Evolutionary conservation across 2,888 invertebrate species (phyloP).

Genomic region (Xanthia icteritia): DNA sequence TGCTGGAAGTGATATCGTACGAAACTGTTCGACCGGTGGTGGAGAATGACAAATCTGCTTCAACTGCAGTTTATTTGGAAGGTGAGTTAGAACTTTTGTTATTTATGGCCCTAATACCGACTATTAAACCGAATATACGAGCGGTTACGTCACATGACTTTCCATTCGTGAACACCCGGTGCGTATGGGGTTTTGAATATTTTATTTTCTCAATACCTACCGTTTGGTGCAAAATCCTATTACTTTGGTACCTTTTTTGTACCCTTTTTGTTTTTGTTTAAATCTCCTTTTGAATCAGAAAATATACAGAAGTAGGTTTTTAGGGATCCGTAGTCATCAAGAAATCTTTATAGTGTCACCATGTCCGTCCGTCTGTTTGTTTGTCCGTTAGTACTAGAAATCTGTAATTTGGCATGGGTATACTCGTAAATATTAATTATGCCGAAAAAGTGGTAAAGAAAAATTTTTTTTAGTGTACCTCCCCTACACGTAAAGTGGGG

Average conservation of each 20-base stretch:
- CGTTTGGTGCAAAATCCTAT: slow-evolving; percentile 48
- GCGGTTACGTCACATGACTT: slow-evolving; percentile 58
- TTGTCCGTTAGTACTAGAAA: no score
- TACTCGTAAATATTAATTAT: no score
- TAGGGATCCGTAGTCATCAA: not conserved
- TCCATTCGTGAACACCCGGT: slow-evolving; percentile 54
- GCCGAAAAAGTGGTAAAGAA: no score
- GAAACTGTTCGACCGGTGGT: slow-evolving; percentile 94
- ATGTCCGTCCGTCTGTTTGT: no score
- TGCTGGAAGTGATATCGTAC: slow-evolving; percentile 93
- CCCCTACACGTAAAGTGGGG: no score
- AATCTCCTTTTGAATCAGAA: slow-evolving; percentile 44
- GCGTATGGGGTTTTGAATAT: slow-evolving; percentile 60
- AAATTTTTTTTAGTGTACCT: no score
- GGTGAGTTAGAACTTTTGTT: slow-evolving; percentile 91
- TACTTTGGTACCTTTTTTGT: slow-evolving; percentile 41
- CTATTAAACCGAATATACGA: slow-evolving; percentile 66
- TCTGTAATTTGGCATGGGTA: no score
- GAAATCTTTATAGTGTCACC: no score
- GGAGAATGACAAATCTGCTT: slow-evolving; percentile 93
- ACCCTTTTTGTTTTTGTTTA: slow-evolving; percentile 39
- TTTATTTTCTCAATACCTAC: slow-evolving; percentile 57
- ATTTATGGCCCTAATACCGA: slow-evolving; percentile 68
- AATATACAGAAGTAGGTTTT: slow-evolving; percentile 35
- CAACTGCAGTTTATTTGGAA: slow-evolving; percentile 93